Evolutionary conservation across 2,113 vertebrate genomes (phyloP), one percentile per base, ranked within the genome.

Genomic region (Clupea harengus): DNA sequence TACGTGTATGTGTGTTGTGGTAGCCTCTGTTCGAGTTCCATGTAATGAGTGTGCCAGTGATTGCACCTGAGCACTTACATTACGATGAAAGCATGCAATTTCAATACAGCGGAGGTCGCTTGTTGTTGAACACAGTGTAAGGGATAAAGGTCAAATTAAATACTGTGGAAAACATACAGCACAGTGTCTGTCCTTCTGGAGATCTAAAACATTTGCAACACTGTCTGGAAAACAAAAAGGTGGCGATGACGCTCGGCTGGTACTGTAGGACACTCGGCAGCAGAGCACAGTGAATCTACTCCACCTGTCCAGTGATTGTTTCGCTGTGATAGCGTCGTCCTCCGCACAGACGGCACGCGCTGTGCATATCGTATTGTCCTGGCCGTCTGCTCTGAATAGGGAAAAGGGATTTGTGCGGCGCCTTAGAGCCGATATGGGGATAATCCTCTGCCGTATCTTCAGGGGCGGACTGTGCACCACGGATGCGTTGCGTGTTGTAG

Each of bases 381-480:
- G 64, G 50, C 67, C 82, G 45, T 45, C 46, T 86, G 87, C 64
- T 84, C 78, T 83, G 82, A 82, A 86, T 84, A 72, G 22, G 78
- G 46, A 67, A 81, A 67, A 17, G 11, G 22, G 80, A 81, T 81
- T 39, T 28, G 64, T 75, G 82, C 80, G 17, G 75, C 87, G 81
- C 86, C 83, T 89, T 50, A 72, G 84, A 82, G 84, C 39, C 72
- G 84, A 86, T 85, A 89, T 89, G 82, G 89, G 92, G 92, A 94
- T 91, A 85, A 72, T 87, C 89, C 87, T 86, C 86, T 17, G 64
- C 64, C n/a, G 89, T 90, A 91, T 92, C 91, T 87, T 81, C 84
- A 83, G 82, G 82, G 64, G 87, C 81, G 28, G 86, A 52, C 86
- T 85, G 9, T 92, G 89, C 89, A 85, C 22, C 89, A 85, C 22